Base-by-base conservation (phyloP, 2,113 vertebrate genomes). In the Leptodactylus fuscus region DNA sequence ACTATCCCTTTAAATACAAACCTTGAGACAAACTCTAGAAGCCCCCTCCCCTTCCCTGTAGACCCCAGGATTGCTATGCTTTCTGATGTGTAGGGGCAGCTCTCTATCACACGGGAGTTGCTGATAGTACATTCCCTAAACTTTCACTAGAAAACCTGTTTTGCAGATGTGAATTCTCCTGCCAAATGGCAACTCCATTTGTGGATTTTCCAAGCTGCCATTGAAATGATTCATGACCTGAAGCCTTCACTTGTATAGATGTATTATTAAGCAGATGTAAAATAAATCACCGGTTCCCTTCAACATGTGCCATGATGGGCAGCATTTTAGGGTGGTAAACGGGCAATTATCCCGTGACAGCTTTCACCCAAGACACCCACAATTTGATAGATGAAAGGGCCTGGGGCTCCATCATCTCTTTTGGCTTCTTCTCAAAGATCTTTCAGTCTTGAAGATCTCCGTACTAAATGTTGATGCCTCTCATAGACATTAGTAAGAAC, bases 251-350 rank as follows among this genome's bases (percentile, higher is more conserved):
- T 22, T 69, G 6, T 69, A 38, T 22, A 38, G 65, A 69, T 38
- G 65, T 38, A 69, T 20, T 69, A 69, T 20, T 69, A 69, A 38
- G 34, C 65, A 38, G 65, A 69, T 69, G 65, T 69, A 36, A 69
- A 38, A 38, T 69, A 69, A 22, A 69, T 69, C 18, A 69, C 18
- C 18, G 8, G 15, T 7, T 69, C 18, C 38, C 18, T 38, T 69
- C 65, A 22, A 38, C 34, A 38, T 38, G 34, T 69, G 32, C 13
- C 2, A 9, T 8, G 36, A 22, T 38, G 34, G 32, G 65, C 65
- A 69, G 65, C 16, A 18, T 16, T 20, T 34, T 32, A 32, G 34
- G 62, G 6, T 38, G 65, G 32, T 69, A 38, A 69, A 36, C 32
- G 18, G 29, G 10, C n/a, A 60, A 13, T 60, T 12, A 27, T 60